phyloP scores from a whole-genome alignment of 2,888 invertebrate genomes.

The Rhyacophila evoluta region DNA sequence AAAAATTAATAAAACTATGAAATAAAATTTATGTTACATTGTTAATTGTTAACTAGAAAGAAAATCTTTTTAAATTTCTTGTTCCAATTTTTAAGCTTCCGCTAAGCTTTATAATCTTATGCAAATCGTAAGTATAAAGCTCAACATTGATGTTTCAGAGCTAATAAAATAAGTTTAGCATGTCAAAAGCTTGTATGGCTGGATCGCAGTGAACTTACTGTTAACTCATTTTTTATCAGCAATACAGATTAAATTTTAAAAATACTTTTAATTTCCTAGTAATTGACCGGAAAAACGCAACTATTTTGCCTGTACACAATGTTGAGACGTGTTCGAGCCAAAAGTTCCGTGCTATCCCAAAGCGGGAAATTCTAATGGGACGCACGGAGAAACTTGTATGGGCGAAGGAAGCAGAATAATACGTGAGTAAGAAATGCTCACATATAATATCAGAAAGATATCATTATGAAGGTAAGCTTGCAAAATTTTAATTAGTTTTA shows the following conservation, averaged over 20 bases:
- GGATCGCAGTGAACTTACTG: not conserved
- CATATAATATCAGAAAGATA: no score
- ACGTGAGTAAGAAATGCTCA: not conserved
- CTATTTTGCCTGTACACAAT: not conserved
- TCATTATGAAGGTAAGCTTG: no score
- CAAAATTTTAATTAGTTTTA: no score
- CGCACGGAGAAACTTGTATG: conserved; percentile 10
- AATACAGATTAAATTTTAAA: conserved; percentile 40
- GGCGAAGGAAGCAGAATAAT: not conserved
- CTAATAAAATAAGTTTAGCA: not conserved
- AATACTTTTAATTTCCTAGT: conserved; percentile 43
- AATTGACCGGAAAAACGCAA: conserved; percentile 45
- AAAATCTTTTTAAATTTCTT: no score
- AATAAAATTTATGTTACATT: no score
- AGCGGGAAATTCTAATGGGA: not conserved
- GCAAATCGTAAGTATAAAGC: not conserved
- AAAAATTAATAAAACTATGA: no score
- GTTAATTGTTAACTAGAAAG: no score
- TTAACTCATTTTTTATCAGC: conserved; percentile 27
- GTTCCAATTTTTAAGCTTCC: no score
- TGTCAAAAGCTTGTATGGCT: not conserved
- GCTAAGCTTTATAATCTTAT: not conserved
- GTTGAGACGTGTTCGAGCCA: not conserved
- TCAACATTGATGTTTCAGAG: not conserved
- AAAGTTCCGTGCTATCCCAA: not conserved